phyloP scores from a whole-genome alignment of 2,797 vertebrate genomes.

The Acomys russatus region DNA sequence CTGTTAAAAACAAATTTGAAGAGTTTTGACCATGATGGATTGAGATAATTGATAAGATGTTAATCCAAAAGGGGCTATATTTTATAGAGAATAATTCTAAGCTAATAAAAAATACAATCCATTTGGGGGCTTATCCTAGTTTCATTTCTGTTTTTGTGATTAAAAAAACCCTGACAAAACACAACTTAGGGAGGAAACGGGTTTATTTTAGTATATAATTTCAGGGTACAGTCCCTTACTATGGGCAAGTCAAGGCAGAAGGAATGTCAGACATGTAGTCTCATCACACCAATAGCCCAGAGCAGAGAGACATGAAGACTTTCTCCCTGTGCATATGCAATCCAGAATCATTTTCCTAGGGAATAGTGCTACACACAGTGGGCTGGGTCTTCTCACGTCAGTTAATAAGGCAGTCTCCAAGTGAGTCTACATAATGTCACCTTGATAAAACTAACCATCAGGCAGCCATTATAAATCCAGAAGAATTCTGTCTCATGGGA shows the following conservation, averaged over 20 bases:
- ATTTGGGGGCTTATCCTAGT: background rate
- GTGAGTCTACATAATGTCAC: background rate
- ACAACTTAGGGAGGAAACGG: background rate
- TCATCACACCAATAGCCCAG: background rate
- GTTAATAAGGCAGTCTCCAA: background rate
- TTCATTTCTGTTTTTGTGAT: background rate
- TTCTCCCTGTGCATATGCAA: background rate
- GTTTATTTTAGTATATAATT: background rate
- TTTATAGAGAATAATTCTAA: background rate
- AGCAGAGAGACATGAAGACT: background rate
- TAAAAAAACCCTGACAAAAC: background rate
- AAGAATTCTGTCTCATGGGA: too few relatives aligned
- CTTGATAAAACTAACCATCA: background rate
- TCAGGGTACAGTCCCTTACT: background rate
- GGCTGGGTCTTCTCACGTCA: background rate
- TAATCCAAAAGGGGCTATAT: constrained; percentile 8
- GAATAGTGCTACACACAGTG: background rate
- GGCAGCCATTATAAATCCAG: background rate
- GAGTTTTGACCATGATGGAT: background rate
- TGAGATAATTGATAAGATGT: background rate
- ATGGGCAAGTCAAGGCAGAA: background rate
- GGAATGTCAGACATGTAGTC: background rate
- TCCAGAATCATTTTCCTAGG: background rate
- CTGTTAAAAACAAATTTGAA: background rate
- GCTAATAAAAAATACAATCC: background rate